phyloP scores from a whole-genome alignment of 2,797 vertebrate species.

The Crenichthys baileyi region DNA sequence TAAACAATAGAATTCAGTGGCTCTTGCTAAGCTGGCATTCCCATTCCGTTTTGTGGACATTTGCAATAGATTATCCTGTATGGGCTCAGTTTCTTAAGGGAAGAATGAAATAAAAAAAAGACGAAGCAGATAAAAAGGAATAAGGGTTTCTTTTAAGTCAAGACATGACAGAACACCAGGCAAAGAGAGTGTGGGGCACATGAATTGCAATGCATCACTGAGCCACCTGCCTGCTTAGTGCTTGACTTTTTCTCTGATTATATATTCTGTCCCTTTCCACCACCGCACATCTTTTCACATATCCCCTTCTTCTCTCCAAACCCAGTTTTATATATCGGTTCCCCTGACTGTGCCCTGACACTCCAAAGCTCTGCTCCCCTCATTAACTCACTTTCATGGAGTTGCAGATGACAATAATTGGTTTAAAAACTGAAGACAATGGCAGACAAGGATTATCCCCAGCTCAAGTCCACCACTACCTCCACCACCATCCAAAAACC shows the following conservation, averaged over 20 bases:
- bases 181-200: slow-evolving; percentile 17
- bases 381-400: slow-evolving; percentile 77
- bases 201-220: slow-evolving; percentile 50
- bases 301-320: slow-evolving; percentile 37
- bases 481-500: slow-evolving; percentile 24
- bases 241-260: slow-evolving; percentile 56
- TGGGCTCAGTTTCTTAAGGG: neutral
- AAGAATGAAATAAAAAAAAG: neutral
- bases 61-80: neutral
- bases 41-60: neutral
- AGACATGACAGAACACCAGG: slow-evolving; percentile 17
- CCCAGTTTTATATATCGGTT: slow-evolving; percentile 50
- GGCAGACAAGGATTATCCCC: slow-evolving; percentile 74
- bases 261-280: slow-evolving; percentile 45
- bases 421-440: slow-evolving; percentile 80
- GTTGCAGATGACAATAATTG: slow-evolving; percentile 79
- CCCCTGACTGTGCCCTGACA: slow-evolving; percentile 73
- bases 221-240: slow-evolving; percentile 38
- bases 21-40: neutral
- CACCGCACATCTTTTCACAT: slow-evolving; percentile 27
- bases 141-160: slow-evolving; percentile 1
- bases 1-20: neutral
- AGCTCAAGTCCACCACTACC: slow-evolving; percentile 43
- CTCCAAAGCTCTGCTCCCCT: slow-evolving; percentile 74
- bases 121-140: neutral